Base-by-base conservation (phyloP, 1,140 invertebrate genomes). In the Drosophila melanica region DNA sequence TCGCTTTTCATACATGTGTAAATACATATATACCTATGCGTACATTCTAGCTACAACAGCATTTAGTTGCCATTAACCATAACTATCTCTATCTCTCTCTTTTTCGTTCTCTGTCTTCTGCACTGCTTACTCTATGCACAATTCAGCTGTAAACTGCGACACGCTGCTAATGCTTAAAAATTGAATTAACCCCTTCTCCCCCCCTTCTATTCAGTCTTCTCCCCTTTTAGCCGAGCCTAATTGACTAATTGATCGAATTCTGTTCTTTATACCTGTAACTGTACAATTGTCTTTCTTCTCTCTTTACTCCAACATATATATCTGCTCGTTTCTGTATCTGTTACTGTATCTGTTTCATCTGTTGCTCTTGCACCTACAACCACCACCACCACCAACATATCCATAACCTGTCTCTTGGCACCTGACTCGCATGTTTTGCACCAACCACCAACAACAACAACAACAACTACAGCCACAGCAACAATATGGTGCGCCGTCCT, bases 391-490 rank as follows among this genome's bases (percentile, higher is more conserved):
- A 85, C 50, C 86, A 89, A 60, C 53, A 75, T 39, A 74, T 53
- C 77, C 79, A 79, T 80, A 67, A 80, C 65, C 89, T 86, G 68
- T 79, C 86, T 90, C 85, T 76, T 84, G 74, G 53, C 74, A 73
- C 16, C 74, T 71, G 62, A 45, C 16, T 58, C 67, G 67, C 47
- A 77, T 66, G 69, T 50, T 48, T 67, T 63, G 39, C 37, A 45
- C 63, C 65, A 79, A 54, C 20, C 62, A 63, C 54, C 81, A 67
- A 67, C 76, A 75, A 63, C 73, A 89, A 51, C 91, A 92, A 74
- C 86, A 92, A 76, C 90, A 91, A 65, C 90, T 92, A 48, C 89
- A 89, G 74, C 69, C 84, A 68, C 71, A 79, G 55, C 71, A 90
- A 75, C 77, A 73, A 65, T 81, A 86, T 67, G 71, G 81, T 81